phyloP scores from a whole-genome alignment of 2,113 vertebrate species.

The Glaucomys volans region DNA sequence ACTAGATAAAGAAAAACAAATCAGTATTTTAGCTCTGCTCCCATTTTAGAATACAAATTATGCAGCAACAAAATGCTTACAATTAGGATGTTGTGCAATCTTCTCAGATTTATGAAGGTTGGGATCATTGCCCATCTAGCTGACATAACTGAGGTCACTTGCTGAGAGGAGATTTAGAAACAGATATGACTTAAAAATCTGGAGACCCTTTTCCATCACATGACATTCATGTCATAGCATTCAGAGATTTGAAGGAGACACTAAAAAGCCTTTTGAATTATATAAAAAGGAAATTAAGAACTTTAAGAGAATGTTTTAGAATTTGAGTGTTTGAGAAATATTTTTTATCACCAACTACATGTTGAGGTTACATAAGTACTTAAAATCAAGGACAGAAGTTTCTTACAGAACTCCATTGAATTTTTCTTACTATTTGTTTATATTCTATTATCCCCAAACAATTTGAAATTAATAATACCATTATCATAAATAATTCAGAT shows the following conservation, averaged over 20 bases:
- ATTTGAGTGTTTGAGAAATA: constrained; percentile 31
- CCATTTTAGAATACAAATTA: background rate
- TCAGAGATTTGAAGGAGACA: background rate
- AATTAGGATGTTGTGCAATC: background rate
- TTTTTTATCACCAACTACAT: background rate
- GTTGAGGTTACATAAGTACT: background rate
- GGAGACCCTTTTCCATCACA: background rate
- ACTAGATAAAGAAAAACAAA: background rate
- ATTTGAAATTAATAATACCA: constrained; percentile 28
- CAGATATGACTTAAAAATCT: background rate
- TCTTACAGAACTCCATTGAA: constrained; percentile 2
- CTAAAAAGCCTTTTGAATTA: background rate
- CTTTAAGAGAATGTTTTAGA: constrained; percentile 16
- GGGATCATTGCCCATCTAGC: background rate
- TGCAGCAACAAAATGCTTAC: background rate
- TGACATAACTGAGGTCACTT: background rate
- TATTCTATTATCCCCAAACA: background rate
- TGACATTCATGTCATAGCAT: background rate
- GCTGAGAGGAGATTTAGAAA: constrained; percentile 17
- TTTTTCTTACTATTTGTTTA: background rate
- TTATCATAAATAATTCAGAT: background rate
- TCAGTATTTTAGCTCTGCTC: background rate
- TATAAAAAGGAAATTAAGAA: background rate
- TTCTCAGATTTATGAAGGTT: background rate
- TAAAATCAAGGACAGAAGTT: constrained; percentile 20